phyloP scores from a whole-genome alignment of 2,113 vertebrate species.

The Silurus asotus region DNA sequence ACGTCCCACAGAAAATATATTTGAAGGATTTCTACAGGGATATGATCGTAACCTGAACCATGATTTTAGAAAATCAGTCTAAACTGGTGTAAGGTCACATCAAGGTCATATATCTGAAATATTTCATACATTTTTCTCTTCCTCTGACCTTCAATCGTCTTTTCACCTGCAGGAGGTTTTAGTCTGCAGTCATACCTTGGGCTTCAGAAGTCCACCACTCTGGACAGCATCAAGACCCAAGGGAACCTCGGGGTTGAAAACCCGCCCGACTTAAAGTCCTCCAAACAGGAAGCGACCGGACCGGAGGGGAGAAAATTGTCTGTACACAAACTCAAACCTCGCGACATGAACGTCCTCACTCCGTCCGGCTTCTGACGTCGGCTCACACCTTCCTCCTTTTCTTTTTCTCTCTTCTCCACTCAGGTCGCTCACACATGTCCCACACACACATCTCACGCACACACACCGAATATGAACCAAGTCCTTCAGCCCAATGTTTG shows the following conservation, averaged over 20 bases:
- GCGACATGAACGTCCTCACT: conserved; percentile 83
- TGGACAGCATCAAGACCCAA: conserved; percentile 86
- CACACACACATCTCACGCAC: background rate
- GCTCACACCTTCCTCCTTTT: background rate
- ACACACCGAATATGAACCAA: background rate
- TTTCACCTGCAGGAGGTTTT: conserved; percentile 72
- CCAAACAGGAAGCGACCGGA: conserved; percentile 81
- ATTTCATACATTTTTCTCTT: background rate
- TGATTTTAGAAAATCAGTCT: background rate
- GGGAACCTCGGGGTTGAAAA: conserved; percentile 79
- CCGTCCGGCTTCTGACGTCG: conserved; percentile 79
- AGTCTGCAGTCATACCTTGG: conserved; percentile 86
- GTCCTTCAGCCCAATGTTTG: background rate
- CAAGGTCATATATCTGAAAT: background rate
- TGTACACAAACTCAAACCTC: conserved; percentile 82
- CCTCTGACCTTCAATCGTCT: background rate
- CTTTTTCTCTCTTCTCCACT: background rate
- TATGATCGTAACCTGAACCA: background rate
- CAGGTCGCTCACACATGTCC: conserved; percentile 1
- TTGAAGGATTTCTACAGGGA: background rate
- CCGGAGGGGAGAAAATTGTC: conserved; percentile 73
- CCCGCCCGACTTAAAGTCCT: conserved; percentile 75
- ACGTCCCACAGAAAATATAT: background rate
- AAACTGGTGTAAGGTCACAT: background rate
- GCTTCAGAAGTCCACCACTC: conserved; percentile 84